Base-by-base conservation (phyloP, 2,888 invertebrate genomes). In the Sthenelais limicola region DNA sequence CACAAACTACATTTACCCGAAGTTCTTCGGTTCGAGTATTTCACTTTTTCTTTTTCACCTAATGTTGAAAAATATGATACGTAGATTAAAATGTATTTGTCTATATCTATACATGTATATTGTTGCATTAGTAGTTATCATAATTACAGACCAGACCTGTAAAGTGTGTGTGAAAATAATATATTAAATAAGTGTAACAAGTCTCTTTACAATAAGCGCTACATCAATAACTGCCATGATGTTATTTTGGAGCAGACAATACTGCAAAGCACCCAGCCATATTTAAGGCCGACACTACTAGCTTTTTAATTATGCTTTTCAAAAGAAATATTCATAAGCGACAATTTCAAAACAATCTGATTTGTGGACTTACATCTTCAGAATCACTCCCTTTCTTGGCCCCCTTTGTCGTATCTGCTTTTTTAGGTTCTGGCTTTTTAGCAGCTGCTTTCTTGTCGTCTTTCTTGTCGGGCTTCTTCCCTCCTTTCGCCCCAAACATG, bases 31-130 rank as follows among this genome's bases (percentile, higher is more conserved):
- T 21, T 21, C 7, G 38, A n/a, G 62, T 24, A 62, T 26, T 62
- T 62, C 62, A 62, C 62, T 62, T 62, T 62, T 62, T 62, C 62
- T 38, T 62, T 62, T 62, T 62, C 62, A 62, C 62, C 62, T 62
- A 28, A 62, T 62, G n/a, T n/a, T 43, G 28, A 15, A 62, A 62
- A 21, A 24, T 38, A 35, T 38, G 24, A 56, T n/a, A 52, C 15
- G 30, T 28, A 26, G 21, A 24, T 30, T 18, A 38, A 38, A 38
- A 62, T 62, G 7, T 26, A 62, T 26, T n/a, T 26, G 9, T 38
- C 24, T 1, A 38, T 26, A 7, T 15, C 24, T 26, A 58, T 7
- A 38, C 43, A 43, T 12, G 18, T 9, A 43, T 43, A 43, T 9
- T 18, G 18, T 12, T 9, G 43, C 43, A 9, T 12, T 18, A 43